Conservation (phyloP, 92 coral and sea anemone genomes). For the Scolanthus callimorphus region DNA sequence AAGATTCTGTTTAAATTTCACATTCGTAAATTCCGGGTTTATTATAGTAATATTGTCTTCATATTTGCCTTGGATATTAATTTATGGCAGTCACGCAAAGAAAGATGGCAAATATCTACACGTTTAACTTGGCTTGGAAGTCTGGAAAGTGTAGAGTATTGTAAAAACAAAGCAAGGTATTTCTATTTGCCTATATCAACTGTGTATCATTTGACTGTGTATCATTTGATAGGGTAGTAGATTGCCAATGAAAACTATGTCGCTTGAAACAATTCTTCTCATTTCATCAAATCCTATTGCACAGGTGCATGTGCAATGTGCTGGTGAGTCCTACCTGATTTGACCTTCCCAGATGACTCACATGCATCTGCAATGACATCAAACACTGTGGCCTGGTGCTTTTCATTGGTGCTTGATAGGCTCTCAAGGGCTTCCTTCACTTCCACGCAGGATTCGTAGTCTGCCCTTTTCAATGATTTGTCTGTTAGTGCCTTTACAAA, state of each 20-base stretch:
- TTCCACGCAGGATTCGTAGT: constrained; percentile 15
- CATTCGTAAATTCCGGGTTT: no score
- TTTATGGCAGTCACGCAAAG: no score
- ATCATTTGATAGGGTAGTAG: no score
- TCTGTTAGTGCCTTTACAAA: constrained; percentile 14
- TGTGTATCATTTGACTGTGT: no score
- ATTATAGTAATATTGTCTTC: no score
- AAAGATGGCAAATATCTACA: no score
- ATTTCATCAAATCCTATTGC: neutral
- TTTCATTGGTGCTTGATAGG: constrained; percentile 1
- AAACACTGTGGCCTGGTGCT: constrained; percentile 14
- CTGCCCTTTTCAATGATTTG: constrained; percentile 8
- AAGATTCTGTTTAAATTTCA: no score
- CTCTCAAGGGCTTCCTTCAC: constrained; percentile 24
- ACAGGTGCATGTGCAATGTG: neutral
- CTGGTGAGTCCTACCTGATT: constrained; percentile 9
- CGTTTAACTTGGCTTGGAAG: no score
- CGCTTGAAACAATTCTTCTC: neutral
- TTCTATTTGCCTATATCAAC: no score
- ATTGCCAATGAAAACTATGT: neutral
- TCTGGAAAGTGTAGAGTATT: no score
- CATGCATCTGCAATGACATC: constrained; percentile 13
- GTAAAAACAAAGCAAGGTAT: no score
- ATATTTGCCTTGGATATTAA: no score
- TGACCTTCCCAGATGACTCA: constrained; percentile 18